Evolutionary conservation across 1,140 invertebrate species (phyloP).

Genomic region (Diorhabda elongata): DNA sequence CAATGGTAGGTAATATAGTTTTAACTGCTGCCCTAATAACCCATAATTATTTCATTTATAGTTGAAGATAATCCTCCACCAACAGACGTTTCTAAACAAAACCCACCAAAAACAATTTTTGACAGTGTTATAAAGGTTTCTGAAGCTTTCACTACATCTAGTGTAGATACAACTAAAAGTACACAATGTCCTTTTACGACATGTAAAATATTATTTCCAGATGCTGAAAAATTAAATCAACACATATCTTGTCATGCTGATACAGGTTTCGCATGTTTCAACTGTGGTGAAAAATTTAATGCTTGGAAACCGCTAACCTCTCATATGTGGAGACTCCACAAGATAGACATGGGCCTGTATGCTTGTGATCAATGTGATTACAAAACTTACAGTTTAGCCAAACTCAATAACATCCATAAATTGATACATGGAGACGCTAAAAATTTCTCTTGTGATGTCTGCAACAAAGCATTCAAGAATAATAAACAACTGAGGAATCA

Average conservation of each 20-base stretch:
- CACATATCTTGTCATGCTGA: constrained; percentile 61
- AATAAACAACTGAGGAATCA: constrained; percentile 68
- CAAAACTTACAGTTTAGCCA: constrained; percentile 60
- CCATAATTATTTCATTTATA: too few relatives aligned
- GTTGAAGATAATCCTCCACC: too few relatives aligned
- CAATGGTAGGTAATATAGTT: neutral
- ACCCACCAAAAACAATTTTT: constrained; percentile 30
- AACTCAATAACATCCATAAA: constrained; percentile 64
- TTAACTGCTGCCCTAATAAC: too few relatives aligned
- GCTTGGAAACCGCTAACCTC: constrained; percentile 62
- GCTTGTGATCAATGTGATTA: constrained; percentile 62
- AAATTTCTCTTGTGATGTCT: constrained; percentile 60
- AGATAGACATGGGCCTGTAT: constrained; percentile 71
- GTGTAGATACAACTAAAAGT: neutral
- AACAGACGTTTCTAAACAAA: too few relatives aligned
- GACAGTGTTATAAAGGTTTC: constrained; percentile 31
- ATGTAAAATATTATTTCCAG: constrained; percentile 49
- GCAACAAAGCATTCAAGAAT: constrained; percentile 74
- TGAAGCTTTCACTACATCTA: constrained; percentile 19
- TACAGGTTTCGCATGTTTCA: constrained; percentile 60
- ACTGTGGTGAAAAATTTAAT: constrained; percentile 56
- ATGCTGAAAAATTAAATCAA: constrained; percentile 50
- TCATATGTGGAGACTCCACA: constrained; percentile 73
- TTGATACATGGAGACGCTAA: constrained; percentile 63
- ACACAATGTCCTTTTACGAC: constrained; percentile 37